A percentile compares a stretch with the other conserved stretches of the same genome.
Evolutionary conservation across 2,113 vertebrate genomes (phyloP).

Genomic region (Nothoprocta perdicaria): DNA sequence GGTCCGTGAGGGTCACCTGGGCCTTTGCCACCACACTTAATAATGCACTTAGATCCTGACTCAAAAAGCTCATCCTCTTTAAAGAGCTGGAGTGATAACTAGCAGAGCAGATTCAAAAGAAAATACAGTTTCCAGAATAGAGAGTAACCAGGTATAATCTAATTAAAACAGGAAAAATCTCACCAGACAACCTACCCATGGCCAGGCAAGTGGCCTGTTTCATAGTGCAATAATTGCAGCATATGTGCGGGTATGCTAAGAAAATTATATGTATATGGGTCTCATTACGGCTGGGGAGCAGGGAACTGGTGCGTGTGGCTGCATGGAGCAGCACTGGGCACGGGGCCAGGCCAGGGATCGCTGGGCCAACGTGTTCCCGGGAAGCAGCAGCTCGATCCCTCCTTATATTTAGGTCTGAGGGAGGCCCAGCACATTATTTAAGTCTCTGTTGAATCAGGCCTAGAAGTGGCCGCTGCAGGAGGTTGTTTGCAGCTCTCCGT

Average conservation of each 20-base stretch:
- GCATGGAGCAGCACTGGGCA: neutral
- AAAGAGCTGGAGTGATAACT: neutral
- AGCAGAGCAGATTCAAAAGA: neutral
- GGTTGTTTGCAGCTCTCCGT: neutral
- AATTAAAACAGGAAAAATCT: neutral
- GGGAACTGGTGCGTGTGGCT: neutral
- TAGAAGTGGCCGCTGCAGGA: rapidly evolving
- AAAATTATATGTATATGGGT: rapidly evolving
- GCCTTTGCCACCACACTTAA: neutral
- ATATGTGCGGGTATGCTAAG: neutral
- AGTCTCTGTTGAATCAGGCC: neutral
- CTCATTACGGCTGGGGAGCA: neutral
- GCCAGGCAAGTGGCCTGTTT: neutral
- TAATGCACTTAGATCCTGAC: neutral
- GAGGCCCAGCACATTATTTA: neutral
- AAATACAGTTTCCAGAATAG: neutral
- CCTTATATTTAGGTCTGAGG: neutral
- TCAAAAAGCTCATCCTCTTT: neutral
- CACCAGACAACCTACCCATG: neutral
- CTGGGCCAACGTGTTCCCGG: too few relatives aligned
- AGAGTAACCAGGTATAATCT: neutral
- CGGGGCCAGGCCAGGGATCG: too few relatives aligned
- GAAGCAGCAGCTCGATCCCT: neutral
- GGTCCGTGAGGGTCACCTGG: neutral
- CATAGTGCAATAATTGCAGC: neutral